Evolutionary conservation across 2,888 invertebrate species (phyloP).

Genomic region (Sinhomidia bicolor): DNA sequence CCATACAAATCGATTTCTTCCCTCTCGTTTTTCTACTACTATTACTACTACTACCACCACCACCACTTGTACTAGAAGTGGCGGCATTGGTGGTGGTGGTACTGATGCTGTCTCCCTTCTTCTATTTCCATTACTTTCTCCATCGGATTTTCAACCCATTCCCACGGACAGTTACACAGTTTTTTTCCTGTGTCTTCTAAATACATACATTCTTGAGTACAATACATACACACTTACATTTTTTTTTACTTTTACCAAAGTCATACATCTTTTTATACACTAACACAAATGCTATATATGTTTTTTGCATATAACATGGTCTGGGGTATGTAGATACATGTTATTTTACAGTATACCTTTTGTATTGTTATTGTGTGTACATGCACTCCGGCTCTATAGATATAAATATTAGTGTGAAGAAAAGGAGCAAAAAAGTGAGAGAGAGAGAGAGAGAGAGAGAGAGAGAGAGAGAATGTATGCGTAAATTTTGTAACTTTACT

Average conservation of each 20-base stretch:
- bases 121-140: constrained; percentile 73
- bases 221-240: not conserved
- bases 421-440: constrained; percentile 21
- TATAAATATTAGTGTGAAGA: constrained; percentile 36
- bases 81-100: not conserved
- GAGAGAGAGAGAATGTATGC: constrained; percentile 23
- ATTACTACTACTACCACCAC: constrained; percentile 1
- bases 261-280: not conserved
- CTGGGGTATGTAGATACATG: not conserved
- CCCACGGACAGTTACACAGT: constrained; percentile 66
- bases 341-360: too few relatives aligned
- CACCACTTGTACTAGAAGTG: constrained; percentile 29
- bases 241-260: not conserved
- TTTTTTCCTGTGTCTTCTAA: constrained; percentile 54
- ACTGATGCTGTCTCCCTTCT: constrained; percentile 55
- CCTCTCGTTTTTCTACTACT: constrained; percentile 57
- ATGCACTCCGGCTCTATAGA: not conserved
- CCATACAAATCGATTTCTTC: constrained; percentile 68
- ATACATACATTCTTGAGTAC: not conserved
- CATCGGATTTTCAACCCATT: constrained; percentile 67
- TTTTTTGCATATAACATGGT: not conserved
- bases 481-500: constrained; percentile 64
- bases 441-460: not conserved
- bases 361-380: not conserved
- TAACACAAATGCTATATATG: constrained; percentile 10